Evolutionary conservation across 2,113 vertebrate genomes (phyloP), one percentile per base, ranked within the genome.

Genomic region (Tetraodon nigroviridis): DNA sequence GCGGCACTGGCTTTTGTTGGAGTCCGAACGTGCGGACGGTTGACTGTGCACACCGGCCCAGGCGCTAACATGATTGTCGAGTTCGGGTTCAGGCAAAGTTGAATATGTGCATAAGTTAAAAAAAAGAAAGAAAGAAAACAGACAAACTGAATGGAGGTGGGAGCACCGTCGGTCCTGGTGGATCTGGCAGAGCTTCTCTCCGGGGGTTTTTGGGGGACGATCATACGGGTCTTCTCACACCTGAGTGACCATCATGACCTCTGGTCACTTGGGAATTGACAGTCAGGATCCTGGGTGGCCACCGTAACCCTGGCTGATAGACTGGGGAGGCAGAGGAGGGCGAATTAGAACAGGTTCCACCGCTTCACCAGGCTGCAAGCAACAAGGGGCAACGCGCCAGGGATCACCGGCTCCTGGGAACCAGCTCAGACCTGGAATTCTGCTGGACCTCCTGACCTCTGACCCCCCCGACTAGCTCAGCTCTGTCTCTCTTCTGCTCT

Each of bases 281-380:
- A 88, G 87, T 91, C 90, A 91, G 85, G 89, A 90, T 88, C 90
- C 87, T 63, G 87, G 81, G 77, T 79, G 87, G 45, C 81, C 80
- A 45, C 86, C 88, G 68, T 90, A 90, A 53, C 64, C 79, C 64
- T 87, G 86, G 83, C 42, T 80, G 82, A 90, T 79, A 68, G 87
- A 86, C 84, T 89, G 75, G 54, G 65, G 66, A 48, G 61, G 71
- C 64, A 77, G 61, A 87, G 64, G 63, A 51, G 4, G 50, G 47
- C 12, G 40, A 59, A 58, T 73, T 49, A 52, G 29, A 32, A 32
- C 51, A 47, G 8, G 5, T n/a, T 55, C n/a, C 65, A 45, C 4
- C 47, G 51, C 63, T 45, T 21, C 10, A 56, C 11, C 15, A 17
- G 49, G 22, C 16, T n/a, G 51, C 22, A n/a, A 17, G 24, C 5